phyloP scores from a whole-genome alignment of 2,888 invertebrate species.

The Ectemnius lituratus region DNA sequence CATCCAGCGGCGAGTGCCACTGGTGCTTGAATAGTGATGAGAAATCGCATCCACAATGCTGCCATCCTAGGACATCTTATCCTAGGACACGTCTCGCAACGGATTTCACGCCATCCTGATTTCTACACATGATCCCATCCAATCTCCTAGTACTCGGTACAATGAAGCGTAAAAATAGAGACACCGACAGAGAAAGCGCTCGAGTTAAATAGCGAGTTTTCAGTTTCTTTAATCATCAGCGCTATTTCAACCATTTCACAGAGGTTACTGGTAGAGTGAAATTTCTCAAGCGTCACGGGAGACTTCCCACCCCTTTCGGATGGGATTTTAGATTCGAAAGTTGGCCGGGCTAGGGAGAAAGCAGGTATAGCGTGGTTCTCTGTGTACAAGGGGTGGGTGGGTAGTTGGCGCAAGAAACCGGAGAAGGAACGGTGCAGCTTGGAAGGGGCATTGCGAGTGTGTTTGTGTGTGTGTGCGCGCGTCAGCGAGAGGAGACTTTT shows the following conservation, averaged over 20 bases:
- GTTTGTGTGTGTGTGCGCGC: constrained; percentile 41
- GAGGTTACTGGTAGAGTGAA: not conserved
- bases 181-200: not conserved
- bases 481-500: constrained; percentile 59
- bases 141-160: not conserved
- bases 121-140: not conserved
- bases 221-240: not conserved
- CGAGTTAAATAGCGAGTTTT: not conserved
- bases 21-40: constrained; percentile 59
- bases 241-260: not conserved
- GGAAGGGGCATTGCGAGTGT: constrained; percentile 29
- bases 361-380: too few relatives aligned
- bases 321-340: constrained; percentile 13
- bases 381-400: not conserved
- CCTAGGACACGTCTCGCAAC: not conserved
- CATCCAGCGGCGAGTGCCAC: not conserved
- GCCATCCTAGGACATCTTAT: too few relatives aligned
- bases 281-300: not conserved
- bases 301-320: not conserved
- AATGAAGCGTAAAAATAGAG: not conserved
- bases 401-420: not conserved
- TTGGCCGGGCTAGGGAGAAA: not conserved
- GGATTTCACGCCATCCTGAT: constrained; percentile 6
- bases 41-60: constrained; percentile 47
- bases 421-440: constrained; percentile 15